Conservation (phyloP, 2,797 vertebrate genomes). For the Amniataba percoides region DNA sequence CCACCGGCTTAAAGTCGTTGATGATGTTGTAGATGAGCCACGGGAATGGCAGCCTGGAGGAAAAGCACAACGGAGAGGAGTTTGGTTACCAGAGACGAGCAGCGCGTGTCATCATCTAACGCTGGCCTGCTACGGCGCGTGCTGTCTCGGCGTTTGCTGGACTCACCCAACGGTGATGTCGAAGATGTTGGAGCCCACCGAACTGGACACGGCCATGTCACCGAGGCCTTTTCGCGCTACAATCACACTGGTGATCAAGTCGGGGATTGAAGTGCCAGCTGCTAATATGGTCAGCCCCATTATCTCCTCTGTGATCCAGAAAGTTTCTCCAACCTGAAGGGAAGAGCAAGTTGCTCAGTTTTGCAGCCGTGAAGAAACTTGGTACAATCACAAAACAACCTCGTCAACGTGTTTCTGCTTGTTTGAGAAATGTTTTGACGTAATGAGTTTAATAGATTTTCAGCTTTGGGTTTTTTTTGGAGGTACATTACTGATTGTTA, state of each 20-base stretch:
- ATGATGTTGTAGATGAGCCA: conserved; percentile 91
- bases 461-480: not conserved
- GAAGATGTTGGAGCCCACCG: conserved; percentile 99
- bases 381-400: not conserved
- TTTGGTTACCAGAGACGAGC: not conserved
- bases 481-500: too few relatives aligned
- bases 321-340: conserved; percentile 95
- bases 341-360: not conserved
- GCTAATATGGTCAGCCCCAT: conserved; percentile 98
- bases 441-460: not conserved
- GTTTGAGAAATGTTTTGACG: not conserved
- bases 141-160: not conserved
- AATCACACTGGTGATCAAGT: conserved; percentile 98
- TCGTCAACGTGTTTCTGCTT: not conserved
- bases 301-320: conserved; percentile 97
- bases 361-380: not conserved
- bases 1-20: conserved; percentile 86
- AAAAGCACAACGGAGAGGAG: not conserved
- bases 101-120: not conserved
- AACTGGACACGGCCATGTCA: conserved; percentile 99
- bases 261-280: conserved; percentile 97
- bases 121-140: not conserved
- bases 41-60: conserved; percentile 93
- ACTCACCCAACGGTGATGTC: conserved; percentile 99
- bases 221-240: conserved; percentile 97